A percentile compares a stretch with the other conserved stretches of the same genome.
phyloP scores from a whole-genome alignment of 2,888 invertebrate species.

The Hermaeophaga mercurialis region DNA sequence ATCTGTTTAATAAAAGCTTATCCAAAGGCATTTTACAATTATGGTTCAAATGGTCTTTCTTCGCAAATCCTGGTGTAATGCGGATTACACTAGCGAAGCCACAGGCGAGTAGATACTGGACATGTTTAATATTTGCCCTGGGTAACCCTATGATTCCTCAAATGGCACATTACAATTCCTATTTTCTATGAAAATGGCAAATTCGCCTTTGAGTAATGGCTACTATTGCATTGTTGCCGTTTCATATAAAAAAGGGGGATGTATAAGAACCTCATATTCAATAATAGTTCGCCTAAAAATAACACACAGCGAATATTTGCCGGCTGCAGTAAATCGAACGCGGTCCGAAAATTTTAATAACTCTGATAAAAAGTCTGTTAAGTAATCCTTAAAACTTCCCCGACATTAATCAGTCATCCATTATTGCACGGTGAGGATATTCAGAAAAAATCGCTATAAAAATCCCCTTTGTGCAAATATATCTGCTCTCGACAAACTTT shows the following conservation, averaged over 20 bases:
- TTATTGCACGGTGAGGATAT: slow-evolving; percentile 30
- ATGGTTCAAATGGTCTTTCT: slow-evolving; percentile 7
- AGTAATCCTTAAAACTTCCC: slow-evolving; percentile 24
- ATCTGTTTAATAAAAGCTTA: too few species aligned
- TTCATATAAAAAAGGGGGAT: too few species aligned
- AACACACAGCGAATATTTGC: too few species aligned
- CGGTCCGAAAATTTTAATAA: slow-evolving; percentile 13
- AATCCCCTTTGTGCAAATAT: slow-evolving; percentile 41
- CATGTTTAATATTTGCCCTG: slow-evolving; percentile 37
- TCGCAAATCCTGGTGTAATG: slow-evolving; percentile 21
- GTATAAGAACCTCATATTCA: too few species aligned
- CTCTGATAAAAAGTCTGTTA: slow-evolving; percentile 23
- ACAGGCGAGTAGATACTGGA: slow-evolving; percentile 40
- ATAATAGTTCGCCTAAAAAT: too few species aligned
- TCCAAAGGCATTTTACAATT: not conserved
- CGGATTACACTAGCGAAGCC: slow-evolving; percentile 25
- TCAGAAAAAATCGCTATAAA: slow-evolving; percentile 33
- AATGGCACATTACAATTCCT: slow-evolving; percentile 31
- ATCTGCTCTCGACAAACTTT: slow-evolving; percentile 38
- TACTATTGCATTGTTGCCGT: slow-evolving; percentile 10
- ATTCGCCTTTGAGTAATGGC: slow-evolving; percentile 16
- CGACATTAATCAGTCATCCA: slow-evolving; percentile 32
- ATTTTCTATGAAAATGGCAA: slow-evolving; percentile 20
- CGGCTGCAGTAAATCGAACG: too few species aligned
- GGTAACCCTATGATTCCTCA: slow-evolving; percentile 30